Evolutionary conservation across 1,140 invertebrate species (phyloP).

Genomic region (Formica selysi): DNA sequence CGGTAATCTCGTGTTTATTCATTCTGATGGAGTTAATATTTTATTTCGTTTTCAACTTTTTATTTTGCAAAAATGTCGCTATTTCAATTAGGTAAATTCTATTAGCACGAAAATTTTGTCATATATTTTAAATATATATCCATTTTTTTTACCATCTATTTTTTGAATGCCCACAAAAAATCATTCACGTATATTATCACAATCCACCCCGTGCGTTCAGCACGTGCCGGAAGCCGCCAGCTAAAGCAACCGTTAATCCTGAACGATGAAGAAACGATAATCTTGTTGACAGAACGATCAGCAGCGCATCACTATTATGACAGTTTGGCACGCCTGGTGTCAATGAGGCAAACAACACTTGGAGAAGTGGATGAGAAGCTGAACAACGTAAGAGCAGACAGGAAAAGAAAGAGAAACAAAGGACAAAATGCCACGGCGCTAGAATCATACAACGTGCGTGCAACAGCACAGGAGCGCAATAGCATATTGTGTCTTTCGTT

Average conservation of each 20-base stretch:
- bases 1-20: neutral
- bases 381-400: constrained; percentile 42
- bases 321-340: constrained; percentile 22
- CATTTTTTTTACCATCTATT: neutral
- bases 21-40: neutral
- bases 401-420: constrained; percentile 53
- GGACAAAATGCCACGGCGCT: neutral
- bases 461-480: constrained; percentile 40
- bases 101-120: neutral
- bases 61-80: neutral
- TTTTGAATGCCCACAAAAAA: neutral
- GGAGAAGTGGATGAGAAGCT: constrained; percentile 30
- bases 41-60: neutral
- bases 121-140: neutral
- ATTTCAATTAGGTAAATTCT: neutral
- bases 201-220: neutral
- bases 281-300: constrained; percentile 34
- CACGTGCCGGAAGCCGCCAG: neutral
- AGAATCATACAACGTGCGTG: constrained; percentile 42
- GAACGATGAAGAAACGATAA: constrained; percentile 46
- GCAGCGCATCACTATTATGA: constrained; percentile 7
- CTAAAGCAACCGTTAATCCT: constrained; percentile 45
- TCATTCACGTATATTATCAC: neutral
- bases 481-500: constrained; percentile 16
- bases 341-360: constrained; percentile 47